phyloP scores from a whole-genome alignment of 2,888 invertebrate genomes.

The Galeopsomyia nigrocyanea region DNA sequence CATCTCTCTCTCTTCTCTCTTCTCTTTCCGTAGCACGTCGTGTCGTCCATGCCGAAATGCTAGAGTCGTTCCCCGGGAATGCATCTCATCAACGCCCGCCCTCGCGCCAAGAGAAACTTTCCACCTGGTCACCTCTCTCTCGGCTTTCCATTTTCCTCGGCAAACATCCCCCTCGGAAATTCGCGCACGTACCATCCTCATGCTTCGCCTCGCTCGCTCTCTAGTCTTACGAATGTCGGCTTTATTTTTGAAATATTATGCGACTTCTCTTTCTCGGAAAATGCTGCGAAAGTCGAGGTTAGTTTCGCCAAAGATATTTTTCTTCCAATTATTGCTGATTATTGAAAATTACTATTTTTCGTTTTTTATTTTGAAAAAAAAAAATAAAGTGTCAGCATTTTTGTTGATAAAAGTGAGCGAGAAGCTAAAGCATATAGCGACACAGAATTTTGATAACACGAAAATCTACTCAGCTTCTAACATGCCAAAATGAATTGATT shows the following conservation, averaged over 20 bases:
- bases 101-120: slow-evolving; percentile 46
- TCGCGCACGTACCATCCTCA: slow-evolving; percentile 52
- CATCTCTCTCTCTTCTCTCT: slow-evolving; percentile 26
- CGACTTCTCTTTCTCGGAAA: too few species aligned
- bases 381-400: too few species aligned
- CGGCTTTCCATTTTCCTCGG: slow-evolving; percentile 25
- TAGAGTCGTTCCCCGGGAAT: slow-evolving; percentile 54
- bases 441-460: too few species aligned
- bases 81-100: slow-evolving; percentile 58
- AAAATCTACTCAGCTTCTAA: too few species aligned
- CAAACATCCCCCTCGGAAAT: slow-evolving; percentile 47
- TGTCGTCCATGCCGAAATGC: slow-evolving; percentile 33
- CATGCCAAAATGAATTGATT: too few species aligned
- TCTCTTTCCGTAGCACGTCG: slow-evolving; percentile 48
- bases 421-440: too few species aligned
- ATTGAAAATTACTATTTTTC: too few species aligned
- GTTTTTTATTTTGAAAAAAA: too few species aligned
- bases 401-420: too few species aligned
- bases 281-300: too few species aligned
- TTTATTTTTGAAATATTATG: slow-evolving; percentile 45
- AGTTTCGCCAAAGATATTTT: too few species aligned
- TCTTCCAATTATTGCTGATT: too few species aligned
- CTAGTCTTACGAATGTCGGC: slow-evolving; percentile 51
- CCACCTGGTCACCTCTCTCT: slow-evolving; percentile 54
- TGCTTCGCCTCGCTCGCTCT: slow-evolving; percentile 33